Percentiles rank a stretch among this genome's conserved stretches.
Evolutionary conservation across 2,113 vertebrate genomes (phyloP).

Genomic region (Lutjanus erythropterus): DNA sequence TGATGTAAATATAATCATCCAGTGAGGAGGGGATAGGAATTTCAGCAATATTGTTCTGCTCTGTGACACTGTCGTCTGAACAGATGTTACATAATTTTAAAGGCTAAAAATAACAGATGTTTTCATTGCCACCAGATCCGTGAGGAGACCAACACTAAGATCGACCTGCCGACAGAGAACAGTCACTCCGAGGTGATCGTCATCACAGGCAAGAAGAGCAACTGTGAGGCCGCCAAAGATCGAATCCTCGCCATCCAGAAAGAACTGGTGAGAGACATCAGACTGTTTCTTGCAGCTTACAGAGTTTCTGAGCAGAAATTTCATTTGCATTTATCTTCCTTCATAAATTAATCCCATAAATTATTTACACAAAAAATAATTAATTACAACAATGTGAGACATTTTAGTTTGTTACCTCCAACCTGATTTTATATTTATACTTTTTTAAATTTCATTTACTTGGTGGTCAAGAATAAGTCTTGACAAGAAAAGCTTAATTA

Average conservation of each 20-base stretch:
- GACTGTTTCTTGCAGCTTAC: neutral
- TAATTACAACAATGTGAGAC: no score
- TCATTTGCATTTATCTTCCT: neutral
- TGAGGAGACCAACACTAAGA: constrained; percentile 90
- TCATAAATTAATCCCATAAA: no score
- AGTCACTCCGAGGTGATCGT: constrained; percentile 89
- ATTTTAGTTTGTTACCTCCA: no score
- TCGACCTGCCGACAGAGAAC: constrained; percentile 90
- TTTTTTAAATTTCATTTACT: neutral
- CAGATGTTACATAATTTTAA: neutral
- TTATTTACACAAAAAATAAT: no score
- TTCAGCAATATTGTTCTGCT: neutral
- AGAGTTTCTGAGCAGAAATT: neutral
- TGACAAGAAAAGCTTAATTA: no score
- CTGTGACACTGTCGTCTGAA: neutral
- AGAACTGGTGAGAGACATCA: constrained; percentile 84
- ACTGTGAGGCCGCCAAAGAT: constrained; percentile 87
- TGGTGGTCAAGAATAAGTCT: no score
- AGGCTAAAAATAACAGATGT: neutral
- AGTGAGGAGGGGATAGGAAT: no score
- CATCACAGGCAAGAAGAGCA: constrained; percentile 86
- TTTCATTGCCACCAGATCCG: constrained; percentile 80
- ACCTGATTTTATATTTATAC: no score
- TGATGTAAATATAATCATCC: no score
- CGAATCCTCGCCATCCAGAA: constrained; percentile 87